Base-by-base conservation (phyloP, 2,888 invertebrate species). In the Amaurobius ferox region DNA sequence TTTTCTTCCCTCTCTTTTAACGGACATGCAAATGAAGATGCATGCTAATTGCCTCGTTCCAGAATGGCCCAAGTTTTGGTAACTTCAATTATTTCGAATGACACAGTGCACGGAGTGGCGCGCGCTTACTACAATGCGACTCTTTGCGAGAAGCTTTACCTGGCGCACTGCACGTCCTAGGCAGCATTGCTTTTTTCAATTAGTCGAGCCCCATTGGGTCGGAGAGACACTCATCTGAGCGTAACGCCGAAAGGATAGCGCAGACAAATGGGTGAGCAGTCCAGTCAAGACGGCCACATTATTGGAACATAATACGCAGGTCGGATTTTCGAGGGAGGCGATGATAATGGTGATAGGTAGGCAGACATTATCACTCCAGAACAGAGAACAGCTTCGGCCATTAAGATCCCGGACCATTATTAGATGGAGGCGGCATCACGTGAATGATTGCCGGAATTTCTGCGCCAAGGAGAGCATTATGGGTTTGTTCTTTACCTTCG, bases 291-390 rank as follows among this genome's bases (percentile, higher is more conserved):
- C 73, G 80, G 73, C 55, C 67, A 61, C 73, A 74, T 81, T 74
- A 74, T 81, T 67, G 80, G 74, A 61, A 74, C 61, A 74, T 74
- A 74, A 74, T 74, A 64, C 74, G 61, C 80, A 48, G 80, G 74
- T 66, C 68, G 73, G 74, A 55, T 72, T 67, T 68, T 28, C 35
- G 30, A 23, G 68, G 64, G 70, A 70, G 83, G 83, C 72, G 77
- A 85, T 85, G 72, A 86, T 86, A 86, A 86, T 86, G 85, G 85
- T 86, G 85, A 86, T 86, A 86, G 85, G 85, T 79, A 79, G 73
- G 85, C 73, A 61, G 73, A 73, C 85, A 86, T 86, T 86, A 86
- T 86, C 85, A 79, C 85, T 73, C 77, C 71, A 78, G 70, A 85
- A 85, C 83, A 85, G 72, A 72, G 73, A 71, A 55, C 67, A 40